Evolutionary conservation across 2,113 vertebrate species (phyloP).

Genomic region (Cettia cetti): DNA sequence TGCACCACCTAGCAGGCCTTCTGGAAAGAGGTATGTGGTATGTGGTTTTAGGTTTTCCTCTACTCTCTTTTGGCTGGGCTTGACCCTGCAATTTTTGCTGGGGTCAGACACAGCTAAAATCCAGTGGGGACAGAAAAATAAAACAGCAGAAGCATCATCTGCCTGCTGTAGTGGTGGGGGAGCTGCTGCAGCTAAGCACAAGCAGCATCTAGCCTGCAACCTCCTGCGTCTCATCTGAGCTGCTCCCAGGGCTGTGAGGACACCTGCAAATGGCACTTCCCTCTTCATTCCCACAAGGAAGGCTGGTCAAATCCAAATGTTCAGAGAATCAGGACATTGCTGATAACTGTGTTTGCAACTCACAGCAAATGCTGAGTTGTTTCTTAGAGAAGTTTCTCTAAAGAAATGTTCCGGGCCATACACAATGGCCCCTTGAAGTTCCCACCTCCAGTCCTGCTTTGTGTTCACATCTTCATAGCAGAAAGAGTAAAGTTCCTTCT

Average conservation of each 20-base stretch:
- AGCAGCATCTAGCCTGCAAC: not conserved
- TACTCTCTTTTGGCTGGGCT: not conserved
- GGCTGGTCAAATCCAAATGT: not conserved
- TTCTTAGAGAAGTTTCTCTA: not conserved
- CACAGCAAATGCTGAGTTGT: not conserved
- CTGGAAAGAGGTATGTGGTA: not conserved
- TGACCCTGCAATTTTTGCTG: not conserved
- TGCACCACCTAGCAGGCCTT: not conserved
- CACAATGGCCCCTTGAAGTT: not conserved
- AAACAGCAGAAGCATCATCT: not conserved
- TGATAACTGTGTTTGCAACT: not conserved
- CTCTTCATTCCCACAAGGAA: not conserved
- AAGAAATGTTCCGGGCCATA: not conserved
- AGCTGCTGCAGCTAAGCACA: not conserved
- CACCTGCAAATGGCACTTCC: not conserved
- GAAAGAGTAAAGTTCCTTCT: not conserved
- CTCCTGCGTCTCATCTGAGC: not conserved
- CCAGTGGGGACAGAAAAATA: not conserved
- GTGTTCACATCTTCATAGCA: not conserved
- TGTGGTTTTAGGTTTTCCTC: not conserved
- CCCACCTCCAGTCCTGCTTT: not conserved
- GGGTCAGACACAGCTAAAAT: not conserved
- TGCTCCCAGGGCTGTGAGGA: not conserved
- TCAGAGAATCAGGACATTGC: not conserved
- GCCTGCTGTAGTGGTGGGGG: rapidly evolving